phyloP scores from a whole-genome alignment of 1,140 invertebrate genomes.

The Battus philenor region DNA sequence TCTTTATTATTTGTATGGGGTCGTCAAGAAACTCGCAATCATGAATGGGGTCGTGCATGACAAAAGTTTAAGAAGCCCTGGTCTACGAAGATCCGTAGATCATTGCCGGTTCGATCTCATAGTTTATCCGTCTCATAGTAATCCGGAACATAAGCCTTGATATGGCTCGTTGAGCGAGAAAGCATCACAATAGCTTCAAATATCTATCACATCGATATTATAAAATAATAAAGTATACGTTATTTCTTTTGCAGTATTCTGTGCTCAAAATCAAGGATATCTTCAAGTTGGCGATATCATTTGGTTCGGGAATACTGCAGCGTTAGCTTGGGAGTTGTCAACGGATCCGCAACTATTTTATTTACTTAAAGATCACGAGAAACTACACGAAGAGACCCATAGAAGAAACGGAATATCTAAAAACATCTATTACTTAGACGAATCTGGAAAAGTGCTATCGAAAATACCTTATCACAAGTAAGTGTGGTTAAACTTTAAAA shows the following conservation, averaged over 20 bases:
- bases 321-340: constrained; percentile 85
- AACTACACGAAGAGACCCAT: constrained; percentile 28
- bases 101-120: no score
- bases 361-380: constrained; percentile 43
- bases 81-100: no score
- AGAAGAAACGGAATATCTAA: constrained; percentile 45
- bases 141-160: no score
- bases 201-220: no score
- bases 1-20: no score
- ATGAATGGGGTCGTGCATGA: no score
- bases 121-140: no score
- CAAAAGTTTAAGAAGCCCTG: no score
- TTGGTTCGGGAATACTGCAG: constrained; percentile 82
- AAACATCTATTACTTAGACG: constrained; percentile 52
- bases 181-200: no score
- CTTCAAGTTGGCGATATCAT: constrained; percentile 75
- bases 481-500: constrained; percentile 16
- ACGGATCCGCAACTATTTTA: constrained; percentile 68
- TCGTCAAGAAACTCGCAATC: no score
- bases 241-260: constrained; percentile 54
- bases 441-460: constrained; percentile 48
- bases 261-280: constrained; percentile 54
- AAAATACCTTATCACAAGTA: constrained; percentile 50
- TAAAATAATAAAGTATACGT: no score
- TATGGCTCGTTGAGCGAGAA: no score